Evolutionary conservation across 2,113 vertebrate species (phyloP), one percentile per base, ranked within the genome.

Genomic region (Stegastes partitus): DNA sequence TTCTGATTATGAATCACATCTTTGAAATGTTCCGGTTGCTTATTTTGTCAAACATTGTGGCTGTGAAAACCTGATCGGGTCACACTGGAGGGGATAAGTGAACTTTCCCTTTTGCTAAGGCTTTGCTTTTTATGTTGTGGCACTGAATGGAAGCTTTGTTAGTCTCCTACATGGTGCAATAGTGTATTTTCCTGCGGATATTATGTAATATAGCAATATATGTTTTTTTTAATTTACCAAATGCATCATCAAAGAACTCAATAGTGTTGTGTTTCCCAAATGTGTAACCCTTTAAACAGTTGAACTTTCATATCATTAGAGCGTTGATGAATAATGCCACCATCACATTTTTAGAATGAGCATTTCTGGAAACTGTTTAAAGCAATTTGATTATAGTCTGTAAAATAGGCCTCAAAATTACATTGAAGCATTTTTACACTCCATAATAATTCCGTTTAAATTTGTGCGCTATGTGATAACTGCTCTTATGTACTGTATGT

Each of bases 1-100:
- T 77, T 88, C 65, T 76, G 56, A 77, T 74, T 51, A 16, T 58
- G 16, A 81, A 50, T 65, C 8, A 18, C 28, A 23, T 77, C 4
- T 59, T 57, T 72, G 12, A 34, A 57, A 76, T 79, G 50, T 21
- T 65, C 57, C 65, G 15, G 22, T 61, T 69, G 18, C 26, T 78
- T 55, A 8, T 31, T 66, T 80, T 59, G 10, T 28, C 5, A 9
- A 59, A 65, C 3, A 11, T 53, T 10, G 23, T 6, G 23, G 3
- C 22, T 44, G 9, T 56, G 18, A 59, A 71, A 45, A 14, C 14
- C 2, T 26, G 5, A 42, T 21, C 0, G 22, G 14, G 16, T n/a
- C 18, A 19, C 26, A 50, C 6, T 19, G 5, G 1, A 1, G 0
- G 2, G 23, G 14, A 42, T 31, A 11, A 8, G 45, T 10, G 15